Evolutionary conservation across 2,888 invertebrate genomes (phyloP), one percentile per base, ranked within the genome.

Genomic region (Drosophila subsilvestris): DNA sequence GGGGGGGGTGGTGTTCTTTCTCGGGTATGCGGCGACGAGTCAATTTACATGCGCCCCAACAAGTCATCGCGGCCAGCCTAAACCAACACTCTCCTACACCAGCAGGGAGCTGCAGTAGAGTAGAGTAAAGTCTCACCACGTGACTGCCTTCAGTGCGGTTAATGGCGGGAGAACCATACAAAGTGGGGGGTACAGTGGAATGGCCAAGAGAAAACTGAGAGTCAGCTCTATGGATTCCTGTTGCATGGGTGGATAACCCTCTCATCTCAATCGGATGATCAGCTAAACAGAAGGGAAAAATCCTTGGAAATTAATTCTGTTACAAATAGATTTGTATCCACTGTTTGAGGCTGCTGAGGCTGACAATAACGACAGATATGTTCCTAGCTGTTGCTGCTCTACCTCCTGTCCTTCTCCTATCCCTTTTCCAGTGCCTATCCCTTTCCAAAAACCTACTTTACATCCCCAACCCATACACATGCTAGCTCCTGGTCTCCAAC

Each of bases 41-140:
- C 72, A 78, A 82, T 82, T 82, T 86, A 80, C 81, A 86, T 83
- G 71, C 56, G 8, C 72, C 72, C 58, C 59, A 69, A 65, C 74
- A 63, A 65, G 48, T 74, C 58, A 76, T 79, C 61, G 57, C 32
- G 61, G 58, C 22, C 55, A 48, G 58, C 85, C 79, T 84, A 84
- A 79, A 62, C 74, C 76, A 81, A 79, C 79, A 84, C 56, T 58
- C 47, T 44, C 48, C 4, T 22, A 17, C 18, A n/a, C 25, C 32
- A 6, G 54, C n/a, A 18, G 66, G 18, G 17, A 43, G 32, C 43
- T 32, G 6, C 29, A 25, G 9, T 7, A 1, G 63, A 1, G 27
- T 37, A 37, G n/a, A 37, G n/a, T 2, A n/a, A 7, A n/a, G 25
- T n/a, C 32, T 18, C 22, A 55, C 67, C 67, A 42, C 66, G 54